Percentiles rank a stretch among this genome's conserved stretches.
These are phyloP conservation scores for Philopotamus ludificatus DNA, from an alignment of 1,140 invertebrate species.

Conservation along the genomic window DNA sequence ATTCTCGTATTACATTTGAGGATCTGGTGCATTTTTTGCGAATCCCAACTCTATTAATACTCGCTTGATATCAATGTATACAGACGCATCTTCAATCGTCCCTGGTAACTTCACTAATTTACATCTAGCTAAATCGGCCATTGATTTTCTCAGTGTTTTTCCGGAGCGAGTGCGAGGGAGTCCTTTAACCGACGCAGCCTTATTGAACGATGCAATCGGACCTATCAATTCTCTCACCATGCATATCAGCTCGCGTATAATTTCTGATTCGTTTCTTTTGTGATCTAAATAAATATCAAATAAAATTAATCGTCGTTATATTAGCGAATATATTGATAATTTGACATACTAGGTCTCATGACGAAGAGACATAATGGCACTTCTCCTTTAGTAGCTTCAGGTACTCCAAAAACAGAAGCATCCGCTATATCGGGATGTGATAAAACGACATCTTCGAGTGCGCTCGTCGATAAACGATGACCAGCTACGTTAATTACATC, in stretches of 20 bases:
- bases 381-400: constrained; percentile 85
- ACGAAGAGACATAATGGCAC: constrained; percentile 86
- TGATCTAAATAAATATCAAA: constrained; percentile 47
- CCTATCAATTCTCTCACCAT: constrained; percentile 80
- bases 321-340: not conserved
- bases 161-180: constrained; percentile 78
- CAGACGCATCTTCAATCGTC: constrained; percentile 84
- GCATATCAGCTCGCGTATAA: constrained; percentile 66
- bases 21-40: constrained; percentile 69
- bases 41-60: constrained; percentile 75
- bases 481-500: constrained; percentile 97
- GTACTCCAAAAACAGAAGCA: constrained; percentile 84
- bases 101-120: constrained; percentile 76
- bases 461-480: constrained; percentile 83
- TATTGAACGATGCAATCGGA: constrained; percentile 83
- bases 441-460: constrained; percentile 85
- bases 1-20: constrained; percentile 44
- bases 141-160: constrained; percentile 84
- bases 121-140: constrained; percentile 77
- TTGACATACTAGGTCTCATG: constrained; percentile 51
- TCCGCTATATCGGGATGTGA: constrained; percentile 80
- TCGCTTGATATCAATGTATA: constrained; percentile 74
- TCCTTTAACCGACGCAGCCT: constrained; percentile 71
- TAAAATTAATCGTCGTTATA: constrained; percentile 3
- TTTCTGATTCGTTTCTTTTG: constrained; percentile 59